These are phyloP conservation scores for Scolopax rusticola DNA, from an alignment of 2,797 vertebrate species.

Conservation along the genomic window DNA sequence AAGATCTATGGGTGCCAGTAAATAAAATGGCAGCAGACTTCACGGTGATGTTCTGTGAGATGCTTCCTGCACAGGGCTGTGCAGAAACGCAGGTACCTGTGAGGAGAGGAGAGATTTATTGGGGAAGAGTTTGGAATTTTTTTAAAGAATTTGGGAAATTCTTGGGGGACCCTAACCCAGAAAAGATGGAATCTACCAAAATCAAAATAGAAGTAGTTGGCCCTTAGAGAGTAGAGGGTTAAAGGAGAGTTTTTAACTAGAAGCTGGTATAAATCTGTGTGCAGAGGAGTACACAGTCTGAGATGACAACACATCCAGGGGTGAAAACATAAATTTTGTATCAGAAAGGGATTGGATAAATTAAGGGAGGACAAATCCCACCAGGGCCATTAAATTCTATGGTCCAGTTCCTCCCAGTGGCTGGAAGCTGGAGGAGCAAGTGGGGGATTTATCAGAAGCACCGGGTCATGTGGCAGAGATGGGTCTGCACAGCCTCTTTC, in stretches of 20 bases:
- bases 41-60: neutral
- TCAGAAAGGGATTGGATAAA: conserved; percentile 6
- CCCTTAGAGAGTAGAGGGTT: neutral
- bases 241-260: neutral
- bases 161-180: neutral
- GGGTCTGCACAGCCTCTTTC: neutral
- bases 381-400: neutral
- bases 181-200: neutral
- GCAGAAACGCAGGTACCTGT: neutral
- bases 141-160: neutral
- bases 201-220: neutral
- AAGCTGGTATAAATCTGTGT: neutral
- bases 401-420: neutral
- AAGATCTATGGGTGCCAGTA: neutral
- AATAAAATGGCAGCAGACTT: neutral
- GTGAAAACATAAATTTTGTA: conserved; percentile 20
- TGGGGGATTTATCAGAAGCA: neutral
- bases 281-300: neutral
- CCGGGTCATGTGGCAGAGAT: neutral
- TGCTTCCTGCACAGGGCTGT: neutral
- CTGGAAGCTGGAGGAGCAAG: neutral
- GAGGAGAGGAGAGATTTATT: neutral
- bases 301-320: neutral
- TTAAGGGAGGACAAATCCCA: conserved; percentile 1
- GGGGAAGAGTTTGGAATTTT: neutral